Base-by-base conservation (phyloP, 2,113 vertebrate species). In the Aythya baeri region DNA sequence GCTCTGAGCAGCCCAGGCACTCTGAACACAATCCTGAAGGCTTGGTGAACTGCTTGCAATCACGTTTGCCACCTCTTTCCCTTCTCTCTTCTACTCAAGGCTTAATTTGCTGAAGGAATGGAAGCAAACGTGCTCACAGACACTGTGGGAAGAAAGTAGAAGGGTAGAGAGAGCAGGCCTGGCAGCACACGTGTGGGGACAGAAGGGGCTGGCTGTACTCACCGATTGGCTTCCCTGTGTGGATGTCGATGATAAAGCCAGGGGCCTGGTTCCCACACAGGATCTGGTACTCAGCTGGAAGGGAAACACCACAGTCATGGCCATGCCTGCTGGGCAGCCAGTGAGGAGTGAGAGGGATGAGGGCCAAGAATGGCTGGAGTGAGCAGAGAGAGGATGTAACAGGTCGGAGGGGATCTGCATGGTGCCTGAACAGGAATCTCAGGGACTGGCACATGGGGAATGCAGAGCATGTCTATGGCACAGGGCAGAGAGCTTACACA, bases 231-330 rank as follows among this genome's bases (percentile, higher is more conserved):
- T 99, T 99, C 62, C 99, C 99, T 0, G 99, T 99, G 95, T 98
- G 98, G 95, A 99, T 98, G 94, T 99, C 99, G 3, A 98, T 98
- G 96, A 99, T 98, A 43, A 99, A 99, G 11, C 99, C 99, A 0
- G 99, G 99, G 4, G 98, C 98, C 91, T 98, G 98, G 97, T 98
- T 99, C 65, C 99, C 99, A 63, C 99, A 99, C 38, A 99, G 98
- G 67, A 98, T 89, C 97, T 99, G 98, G 94, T 99, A 99, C 92
- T 99, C 98, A 4, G 98, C 99, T 99, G 96, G 13, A 92, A 75
- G n/a, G 23, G 62, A 77, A 94, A 72, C 46, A 18, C 2, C 2
- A 0, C 36, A 86, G 57, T 94, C 46, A 86, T 0, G 32, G 72
- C 50, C 14, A 13, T 52, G 74, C 23, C 62, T 7, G 1, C 25